phyloP scores from a whole-genome alignment of 1,140 invertebrate genomes.

The Trichoplusia ni region DNA sequence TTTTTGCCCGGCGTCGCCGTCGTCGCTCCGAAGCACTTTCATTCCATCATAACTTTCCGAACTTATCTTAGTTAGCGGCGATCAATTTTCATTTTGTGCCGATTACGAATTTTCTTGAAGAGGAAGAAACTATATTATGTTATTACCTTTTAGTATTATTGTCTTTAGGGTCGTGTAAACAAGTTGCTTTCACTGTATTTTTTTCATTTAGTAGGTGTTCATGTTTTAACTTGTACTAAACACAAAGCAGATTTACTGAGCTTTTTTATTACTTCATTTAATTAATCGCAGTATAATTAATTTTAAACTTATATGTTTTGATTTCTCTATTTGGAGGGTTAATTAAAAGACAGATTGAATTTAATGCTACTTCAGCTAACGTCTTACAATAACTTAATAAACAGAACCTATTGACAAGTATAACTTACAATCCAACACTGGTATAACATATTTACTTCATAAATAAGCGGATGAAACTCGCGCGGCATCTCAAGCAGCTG shows the following conservation, averaged over 20 bases:
- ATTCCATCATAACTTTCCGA: constrained; percentile 74
- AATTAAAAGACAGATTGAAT: too few species aligned
- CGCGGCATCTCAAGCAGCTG: not conserved
- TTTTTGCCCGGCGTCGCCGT: constrained; percentile 58
- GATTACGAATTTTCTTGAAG: constrained; percentile 65
- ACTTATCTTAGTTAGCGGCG: constrained; percentile 75
- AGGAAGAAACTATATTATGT: constrained; percentile 32
- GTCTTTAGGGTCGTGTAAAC: not conserved
- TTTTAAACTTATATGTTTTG: too few species aligned
- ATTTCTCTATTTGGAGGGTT: too few species aligned
- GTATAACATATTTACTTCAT: too few species aligned
- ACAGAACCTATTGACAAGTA: too few species aligned
- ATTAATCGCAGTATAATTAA: too few species aligned
- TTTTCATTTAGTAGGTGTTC: not conserved
- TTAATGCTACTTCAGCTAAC: too few species aligned
- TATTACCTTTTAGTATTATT: not conserved
- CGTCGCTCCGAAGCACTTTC: constrained; percentile 60
- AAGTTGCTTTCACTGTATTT: not conserved
- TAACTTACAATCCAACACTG: too few species aligned
- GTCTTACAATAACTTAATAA: too few species aligned
- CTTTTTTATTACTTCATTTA: too few species aligned
- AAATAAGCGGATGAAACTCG: too few species aligned
- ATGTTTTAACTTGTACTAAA: not conserved
- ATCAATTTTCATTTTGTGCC: constrained; percentile 78
- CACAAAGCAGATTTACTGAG: too few species aligned